Percentiles rank a stretch among this genome's conserved stretches.
Evolutionary conservation across 2,113 vertebrate genomes (phyloP).

Genomic region (Podarcis muralis): DNA sequence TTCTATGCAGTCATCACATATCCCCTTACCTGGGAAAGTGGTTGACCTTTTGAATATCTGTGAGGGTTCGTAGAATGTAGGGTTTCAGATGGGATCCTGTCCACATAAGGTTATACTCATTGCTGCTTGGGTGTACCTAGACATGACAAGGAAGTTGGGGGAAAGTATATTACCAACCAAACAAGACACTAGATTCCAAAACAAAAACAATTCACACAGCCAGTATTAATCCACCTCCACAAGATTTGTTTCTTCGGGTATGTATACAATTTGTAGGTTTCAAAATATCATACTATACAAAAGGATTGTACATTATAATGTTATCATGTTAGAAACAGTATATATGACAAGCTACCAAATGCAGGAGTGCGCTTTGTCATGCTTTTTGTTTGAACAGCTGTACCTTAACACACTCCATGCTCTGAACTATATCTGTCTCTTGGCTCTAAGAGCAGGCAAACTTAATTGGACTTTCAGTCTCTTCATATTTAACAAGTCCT

Average conservation of each 20-base stretch:
- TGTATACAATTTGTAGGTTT: neutral
- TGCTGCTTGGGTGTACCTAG: slow-evolving; percentile 92
- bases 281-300: neutral
- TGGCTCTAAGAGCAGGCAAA: neutral
- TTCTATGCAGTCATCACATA: neutral
- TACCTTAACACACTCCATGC: neutral
- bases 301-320: neutral
- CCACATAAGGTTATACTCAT: slow-evolving; percentile 98
- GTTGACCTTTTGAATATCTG: slow-evolving; percentile 97
- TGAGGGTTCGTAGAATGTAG: slow-evolving; percentile 87
- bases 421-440: neutral
- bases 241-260: neutral
- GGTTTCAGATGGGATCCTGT: slow-evolving; percentile 96
- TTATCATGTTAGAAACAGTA: neutral
- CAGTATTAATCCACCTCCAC: neutral
- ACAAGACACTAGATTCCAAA: neutral
- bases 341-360: neutral
- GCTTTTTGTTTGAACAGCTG: slow-evolving; percentile 1
- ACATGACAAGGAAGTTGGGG: neutral
- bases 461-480: neutral
- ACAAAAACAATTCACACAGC: neutral
- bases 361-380: accelerated
- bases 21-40: slow-evolving; percentile 91
- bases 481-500: neutral
- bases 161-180: neutral